phyloP scores from a whole-genome alignment of 2,797 vertebrate genomes.

The Euthynnus affinis region DNA sequence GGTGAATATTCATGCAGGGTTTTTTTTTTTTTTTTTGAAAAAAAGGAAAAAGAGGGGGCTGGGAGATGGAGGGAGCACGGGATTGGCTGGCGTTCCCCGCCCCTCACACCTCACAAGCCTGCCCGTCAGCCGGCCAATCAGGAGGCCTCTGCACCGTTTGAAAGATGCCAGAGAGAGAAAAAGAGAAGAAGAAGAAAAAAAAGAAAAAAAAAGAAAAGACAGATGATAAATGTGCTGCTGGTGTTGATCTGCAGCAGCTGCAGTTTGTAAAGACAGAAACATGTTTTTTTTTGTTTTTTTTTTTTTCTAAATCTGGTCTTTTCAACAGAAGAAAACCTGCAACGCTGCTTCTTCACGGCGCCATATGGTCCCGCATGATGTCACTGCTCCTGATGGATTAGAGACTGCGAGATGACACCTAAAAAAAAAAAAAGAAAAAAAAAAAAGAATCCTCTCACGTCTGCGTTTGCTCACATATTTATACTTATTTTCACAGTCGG shows the following conservation, averaged over 20 bases:
- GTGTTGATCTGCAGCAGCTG: conserved; percentile 51
- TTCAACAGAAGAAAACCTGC: not conserved
- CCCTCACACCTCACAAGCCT: conserved; percentile 25
- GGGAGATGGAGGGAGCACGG: conserved; percentile 4
- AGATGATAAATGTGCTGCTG: conserved; percentile 55
- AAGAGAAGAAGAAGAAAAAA: not conserved
- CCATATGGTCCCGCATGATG: conserved; percentile 9
- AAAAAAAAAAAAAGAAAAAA: no score
- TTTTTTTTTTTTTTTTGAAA: no score
- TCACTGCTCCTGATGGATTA: not conserved
- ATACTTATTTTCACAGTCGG: not conserved
- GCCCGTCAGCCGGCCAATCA: conserved; percentile 66
- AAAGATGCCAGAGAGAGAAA: conserved; percentile 62
- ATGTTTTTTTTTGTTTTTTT: not conserved
- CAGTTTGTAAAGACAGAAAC: conserved; percentile 36
- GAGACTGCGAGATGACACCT: not conserved
- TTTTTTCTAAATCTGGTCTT: not conserved
- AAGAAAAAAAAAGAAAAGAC: conserved; percentile 1
- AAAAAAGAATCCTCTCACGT: not conserved
- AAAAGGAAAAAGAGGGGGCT: conserved; percentile 33
- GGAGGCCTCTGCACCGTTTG: conserved; percentile 61
- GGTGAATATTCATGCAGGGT: conserved; percentile 54
- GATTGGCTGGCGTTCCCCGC: conserved; percentile 55
- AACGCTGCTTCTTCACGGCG: not conserved
- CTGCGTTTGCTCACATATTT: not conserved